phyloP scores from a whole-genome alignment of 2,113 vertebrate genomes.

The Anser cygnoides region DNA sequence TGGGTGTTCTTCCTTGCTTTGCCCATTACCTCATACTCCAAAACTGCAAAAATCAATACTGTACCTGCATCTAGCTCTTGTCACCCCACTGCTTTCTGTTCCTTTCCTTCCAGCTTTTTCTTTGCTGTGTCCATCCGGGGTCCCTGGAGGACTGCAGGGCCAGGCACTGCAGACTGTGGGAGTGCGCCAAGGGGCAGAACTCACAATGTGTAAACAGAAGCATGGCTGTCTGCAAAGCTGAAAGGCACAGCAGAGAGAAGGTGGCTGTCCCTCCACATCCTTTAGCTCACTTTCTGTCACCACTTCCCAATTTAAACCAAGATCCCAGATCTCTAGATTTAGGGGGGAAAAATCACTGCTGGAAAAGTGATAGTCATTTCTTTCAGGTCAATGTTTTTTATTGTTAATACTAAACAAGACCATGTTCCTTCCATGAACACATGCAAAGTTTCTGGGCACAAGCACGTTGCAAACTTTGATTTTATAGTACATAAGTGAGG shows the following conservation, averaged over 20 bases:
- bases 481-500: not conserved
- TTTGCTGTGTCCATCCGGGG: rapidly evolving
- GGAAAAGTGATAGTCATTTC: not conserved
- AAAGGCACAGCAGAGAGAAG: not conserved
- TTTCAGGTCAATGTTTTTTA: not conserved
- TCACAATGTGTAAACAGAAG: not conserved
- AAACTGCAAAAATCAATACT: not conserved
- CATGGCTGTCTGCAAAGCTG: not conserved
- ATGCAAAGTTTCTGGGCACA: rapidly evolving
- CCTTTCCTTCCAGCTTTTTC: not conserved
- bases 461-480: not conserved
- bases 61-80: not conserved
- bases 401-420: rapidly evolving
- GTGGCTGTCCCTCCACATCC: not conserved
- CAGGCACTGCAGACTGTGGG: rapidly evolving
- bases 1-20: not conserved
- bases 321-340: not conserved
- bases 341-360: not conserved
- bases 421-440: not conserved
- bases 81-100: not conserved
- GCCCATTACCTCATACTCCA: not conserved
- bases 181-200: not conserved
- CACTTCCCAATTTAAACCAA: not conserved
- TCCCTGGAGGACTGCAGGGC: rapidly evolving
- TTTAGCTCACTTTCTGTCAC: not conserved